A percentile compares a stretch with the other conserved stretches of the same genome.
phyloP scores from a whole-genome alignment of 2,888 invertebrate genomes.

The Steinernema scapterisci region DNA sequence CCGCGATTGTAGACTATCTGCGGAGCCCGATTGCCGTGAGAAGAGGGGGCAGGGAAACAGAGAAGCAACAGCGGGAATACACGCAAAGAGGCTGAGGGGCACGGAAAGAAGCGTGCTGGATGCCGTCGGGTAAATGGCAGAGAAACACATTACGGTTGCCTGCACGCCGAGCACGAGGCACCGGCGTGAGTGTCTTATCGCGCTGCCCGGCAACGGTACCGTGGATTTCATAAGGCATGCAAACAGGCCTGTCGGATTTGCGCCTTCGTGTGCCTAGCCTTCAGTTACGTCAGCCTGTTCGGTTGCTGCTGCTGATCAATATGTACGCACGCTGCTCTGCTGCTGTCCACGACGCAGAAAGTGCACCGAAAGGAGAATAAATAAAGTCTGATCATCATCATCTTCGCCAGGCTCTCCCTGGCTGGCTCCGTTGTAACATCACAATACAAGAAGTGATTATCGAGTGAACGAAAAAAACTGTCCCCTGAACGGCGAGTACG shows the following conservation, averaged over 20 bases:
- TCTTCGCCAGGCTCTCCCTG: constrained; percentile 10
- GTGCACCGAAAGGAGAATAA: constrained; percentile 30
- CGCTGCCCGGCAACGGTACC: background rate
- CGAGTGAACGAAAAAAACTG: constrained; percentile 18
- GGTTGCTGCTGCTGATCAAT: background rate
- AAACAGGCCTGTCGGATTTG: constrained; percentile 4
- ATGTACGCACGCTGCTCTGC: constrained; percentile 5
- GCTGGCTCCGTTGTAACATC: constrained; percentile 19
- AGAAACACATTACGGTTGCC: background rate
- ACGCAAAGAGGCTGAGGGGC: constrained; percentile 4
- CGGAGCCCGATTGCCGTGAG: background rate
- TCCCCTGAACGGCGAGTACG: background rate
- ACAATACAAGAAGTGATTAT: constrained; percentile 28
- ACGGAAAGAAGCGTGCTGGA: constrained; percentile 14
- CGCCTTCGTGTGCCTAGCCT: background rate
- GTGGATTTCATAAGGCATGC: constrained; percentile 1
- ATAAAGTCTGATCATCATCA: constrained; percentile 32
- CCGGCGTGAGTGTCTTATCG: background rate
- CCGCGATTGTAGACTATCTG: constrained; percentile 11
- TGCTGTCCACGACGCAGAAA: constrained; percentile 26
- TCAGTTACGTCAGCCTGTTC: background rate
- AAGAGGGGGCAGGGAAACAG: background rate
- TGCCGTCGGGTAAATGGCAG: constrained; percentile 6
- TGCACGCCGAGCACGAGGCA: background rate
- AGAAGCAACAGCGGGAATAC: background rate